Conservation (phyloP, 2,797 vertebrate species). For the Lindbergichthys nudifrons region DNA sequence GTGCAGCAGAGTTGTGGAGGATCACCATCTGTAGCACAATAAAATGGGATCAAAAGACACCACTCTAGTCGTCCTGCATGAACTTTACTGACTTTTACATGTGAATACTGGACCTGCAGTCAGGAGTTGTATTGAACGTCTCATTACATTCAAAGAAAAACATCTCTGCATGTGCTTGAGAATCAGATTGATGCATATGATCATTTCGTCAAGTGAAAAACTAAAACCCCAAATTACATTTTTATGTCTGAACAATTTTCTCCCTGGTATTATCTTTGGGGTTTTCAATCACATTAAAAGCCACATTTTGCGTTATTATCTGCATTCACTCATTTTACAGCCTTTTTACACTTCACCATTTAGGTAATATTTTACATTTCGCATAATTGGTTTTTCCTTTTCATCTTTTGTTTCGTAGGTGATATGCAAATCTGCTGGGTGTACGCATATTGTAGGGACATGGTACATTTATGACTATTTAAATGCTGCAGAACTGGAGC, state of each 20-base stretch:
- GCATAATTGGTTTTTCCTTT: background rate
- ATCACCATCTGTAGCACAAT: constrained; percentile 37
- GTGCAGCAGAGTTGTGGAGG: constrained; percentile 25
- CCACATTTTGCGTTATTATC: background rate
- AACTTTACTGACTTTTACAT: background rate
- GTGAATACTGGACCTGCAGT: background rate
- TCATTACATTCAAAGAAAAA: background rate
- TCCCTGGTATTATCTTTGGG: background rate
- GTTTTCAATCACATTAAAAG: background rate
- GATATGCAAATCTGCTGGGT: background rate
- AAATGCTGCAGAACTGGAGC: background rate
- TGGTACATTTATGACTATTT: background rate
- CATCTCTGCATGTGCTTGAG: background rate
- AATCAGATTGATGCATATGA: background rate
- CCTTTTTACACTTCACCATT: background rate
- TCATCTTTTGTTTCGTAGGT: background rate
- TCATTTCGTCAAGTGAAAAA: background rate
- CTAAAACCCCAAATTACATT: background rate
- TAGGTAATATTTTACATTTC: background rate
- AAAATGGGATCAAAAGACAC: constrained; percentile 17
- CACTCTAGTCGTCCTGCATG: background rate
- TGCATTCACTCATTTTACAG: background rate
- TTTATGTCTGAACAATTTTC: background rate
- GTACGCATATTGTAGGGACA: background rate
- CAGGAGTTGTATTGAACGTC: background rate